These are phyloP conservation scores for Pristionchus exspectatus DNA, from an alignment of 2,888 invertebrate species.

Conservation along the genomic window DNA sequence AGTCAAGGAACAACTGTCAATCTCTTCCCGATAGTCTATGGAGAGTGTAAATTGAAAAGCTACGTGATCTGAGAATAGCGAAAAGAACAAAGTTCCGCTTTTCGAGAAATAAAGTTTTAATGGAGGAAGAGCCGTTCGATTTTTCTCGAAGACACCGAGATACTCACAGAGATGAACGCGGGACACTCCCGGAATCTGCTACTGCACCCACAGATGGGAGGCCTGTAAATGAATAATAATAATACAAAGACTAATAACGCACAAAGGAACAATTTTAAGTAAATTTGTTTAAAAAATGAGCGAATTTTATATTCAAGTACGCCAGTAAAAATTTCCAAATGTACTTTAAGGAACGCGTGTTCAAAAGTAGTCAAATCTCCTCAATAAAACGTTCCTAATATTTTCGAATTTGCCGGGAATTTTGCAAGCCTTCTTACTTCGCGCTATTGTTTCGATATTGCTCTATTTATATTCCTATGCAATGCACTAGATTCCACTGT, in stretches of 20 bases:
- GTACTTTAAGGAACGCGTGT: too few relatives aligned
- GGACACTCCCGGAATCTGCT: conserved; percentile 21
- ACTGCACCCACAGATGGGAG: conserved; percentile 39
- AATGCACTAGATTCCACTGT: too few relatives aligned
- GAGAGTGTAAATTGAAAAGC: conserved; percentile 11
- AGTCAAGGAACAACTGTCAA: conserved; percentile 40
- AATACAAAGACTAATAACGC: background rate
- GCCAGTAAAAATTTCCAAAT: too few relatives aligned
- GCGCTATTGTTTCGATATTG: too few relatives aligned
- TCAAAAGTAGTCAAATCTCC: too few relatives aligned
- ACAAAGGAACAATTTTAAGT: background rate
- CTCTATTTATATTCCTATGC: too few relatives aligned
- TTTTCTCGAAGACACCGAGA: background rate
- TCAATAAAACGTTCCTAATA: too few relatives aligned
- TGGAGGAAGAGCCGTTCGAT: background rate
- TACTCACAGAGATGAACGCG: conserved; percentile 31
- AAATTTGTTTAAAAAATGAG: background rate
- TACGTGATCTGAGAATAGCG: background rate
- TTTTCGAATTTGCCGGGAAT: too few relatives aligned
- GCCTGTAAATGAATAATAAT: background rate
- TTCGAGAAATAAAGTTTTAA: conserved; percentile 8
- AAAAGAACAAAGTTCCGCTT: background rate
- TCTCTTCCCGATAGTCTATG: background rate
- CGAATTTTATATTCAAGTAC: too few relatives aligned
- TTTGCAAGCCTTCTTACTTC: too few relatives aligned